phyloP scores from a whole-genome alignment of 1,140 invertebrate species.

The Matsumurasca onukii region DNA sequence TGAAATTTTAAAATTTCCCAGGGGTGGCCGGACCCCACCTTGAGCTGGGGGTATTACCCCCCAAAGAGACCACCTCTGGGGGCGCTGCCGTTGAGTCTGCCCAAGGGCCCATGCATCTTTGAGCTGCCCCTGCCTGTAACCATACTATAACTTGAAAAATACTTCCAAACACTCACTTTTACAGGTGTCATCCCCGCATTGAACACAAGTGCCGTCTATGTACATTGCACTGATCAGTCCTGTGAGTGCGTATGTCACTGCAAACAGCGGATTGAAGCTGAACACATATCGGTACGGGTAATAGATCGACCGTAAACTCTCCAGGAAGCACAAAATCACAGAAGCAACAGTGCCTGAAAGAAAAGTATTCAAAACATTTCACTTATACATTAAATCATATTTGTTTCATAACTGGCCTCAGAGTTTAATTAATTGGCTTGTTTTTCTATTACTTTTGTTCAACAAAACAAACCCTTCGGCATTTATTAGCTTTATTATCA shows the following conservation, averaged over 20 bases:
- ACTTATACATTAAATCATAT: not conserved
- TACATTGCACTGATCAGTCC: conserved; percentile 18
- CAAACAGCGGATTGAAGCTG: conserved; percentile 6
- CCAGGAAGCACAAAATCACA: not conserved
- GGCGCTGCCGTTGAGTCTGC: too few relatives aligned
- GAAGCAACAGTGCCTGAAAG: not conserved
- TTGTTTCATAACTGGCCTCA: not conserved
- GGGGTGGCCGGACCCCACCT: too few relatives aligned
- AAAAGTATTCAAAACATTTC: not conserved
- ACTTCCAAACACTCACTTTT: too few relatives aligned
- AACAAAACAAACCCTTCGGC: not conserved
- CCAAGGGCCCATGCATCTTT: too few relatives aligned
- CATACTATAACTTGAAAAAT: too few relatives aligned
- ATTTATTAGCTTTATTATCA: too few relatives aligned
- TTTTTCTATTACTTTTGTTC: not conserved
- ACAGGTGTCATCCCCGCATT: not conserved
- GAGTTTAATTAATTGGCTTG: not conserved
- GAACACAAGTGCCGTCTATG: conserved; percentile 8
- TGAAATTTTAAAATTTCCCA: too few relatives aligned
- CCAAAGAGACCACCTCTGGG: too few relatives aligned
- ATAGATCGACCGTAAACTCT: not conserved
- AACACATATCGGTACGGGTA: not conserved
- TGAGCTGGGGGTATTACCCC: too few relatives aligned
- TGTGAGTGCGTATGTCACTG: conserved; percentile 1
- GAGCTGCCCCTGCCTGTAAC: too few relatives aligned